A percentile compares a stretch with the other conserved stretches of the same genome.
Evolutionary conservation across 2,888 invertebrate genomes (phyloP).

Genomic region (Anorthoa munda): DNA sequence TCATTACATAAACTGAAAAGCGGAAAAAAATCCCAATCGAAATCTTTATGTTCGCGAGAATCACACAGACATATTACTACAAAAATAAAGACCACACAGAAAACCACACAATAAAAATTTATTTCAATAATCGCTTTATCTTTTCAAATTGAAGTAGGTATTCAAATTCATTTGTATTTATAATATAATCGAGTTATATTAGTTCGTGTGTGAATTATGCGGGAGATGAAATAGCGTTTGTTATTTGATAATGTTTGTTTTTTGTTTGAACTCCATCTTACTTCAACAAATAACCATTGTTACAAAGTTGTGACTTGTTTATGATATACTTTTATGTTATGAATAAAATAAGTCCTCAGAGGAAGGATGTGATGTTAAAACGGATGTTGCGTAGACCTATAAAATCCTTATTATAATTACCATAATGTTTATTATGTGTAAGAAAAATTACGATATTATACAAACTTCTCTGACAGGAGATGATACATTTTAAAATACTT

Average conservation of each 20-base stretch:
- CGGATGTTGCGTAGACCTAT: constrained; percentile 1
- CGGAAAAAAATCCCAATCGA: too few species aligned
- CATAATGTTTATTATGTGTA: not conserved
- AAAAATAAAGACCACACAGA: not conserved
- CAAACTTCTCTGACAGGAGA: too few species aligned
- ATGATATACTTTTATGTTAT: not conserved
- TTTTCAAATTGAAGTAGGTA: constrained; percentile 30
- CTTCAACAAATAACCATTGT: constrained; percentile 1
- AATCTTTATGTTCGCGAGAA: too few species aligned
- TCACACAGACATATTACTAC: not conserved
- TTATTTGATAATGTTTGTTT: constrained; percentile 26
- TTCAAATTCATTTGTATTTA: constrained; percentile 54
- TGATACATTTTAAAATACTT: too few species aligned
- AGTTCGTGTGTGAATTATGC: constrained; percentile 59
- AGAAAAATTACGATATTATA: not conserved
- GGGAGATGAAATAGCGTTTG: constrained; percentile 19
- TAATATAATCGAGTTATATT: constrained; percentile 57
- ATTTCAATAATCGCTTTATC: constrained; percentile 34
- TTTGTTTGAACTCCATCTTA: constrained; percentile 29
- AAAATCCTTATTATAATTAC: not conserved
- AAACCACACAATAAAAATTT: not conserved
- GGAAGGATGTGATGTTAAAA: not conserved
- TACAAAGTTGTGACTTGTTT: constrained; percentile 1
- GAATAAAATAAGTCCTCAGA: not conserved
- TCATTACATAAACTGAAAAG: too few species aligned